Base-by-base conservation (phyloP, 2,113 vertebrate genomes). In the Ptilonorhynchus violaceus region DNA sequence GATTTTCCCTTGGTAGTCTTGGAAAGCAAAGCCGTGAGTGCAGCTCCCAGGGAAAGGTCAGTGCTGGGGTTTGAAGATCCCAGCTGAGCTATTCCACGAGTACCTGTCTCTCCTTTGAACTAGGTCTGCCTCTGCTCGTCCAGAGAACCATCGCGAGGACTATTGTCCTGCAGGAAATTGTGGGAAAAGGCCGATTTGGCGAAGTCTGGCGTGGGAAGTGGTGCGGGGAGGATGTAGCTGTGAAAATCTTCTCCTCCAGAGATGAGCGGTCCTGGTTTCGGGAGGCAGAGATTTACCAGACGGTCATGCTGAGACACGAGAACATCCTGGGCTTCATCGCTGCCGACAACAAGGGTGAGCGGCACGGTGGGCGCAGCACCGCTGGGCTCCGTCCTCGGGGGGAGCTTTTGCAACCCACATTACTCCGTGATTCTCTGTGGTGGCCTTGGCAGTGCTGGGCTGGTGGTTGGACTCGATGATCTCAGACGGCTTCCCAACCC, bases 321-420 rank as follows among this genome's bases (percentile, higher is more conserved):
- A 99, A 99, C 96, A 99, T 99, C 96, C 98, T 99, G 95, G 99
- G 99, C 67, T 99, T 99, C 92, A 99, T 99, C 19, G 99, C 99
- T 59, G 99, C 99, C 3, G 99, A 99, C 93, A 99, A 99, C 97
- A 99, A 99, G 98, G 99, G 94, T 94, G 17, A 0, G 55, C 3
- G 9, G 23, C 0, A 4, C 6, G 63, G 13, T 1, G 2, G 0
- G n/a, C 1, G 0, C 1, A 9, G 16, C 44, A 3, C 7, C 1
- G 1, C 0, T 10, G 18, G 44, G 15, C 19, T 13, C 31, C 1
- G 0, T 6, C 24, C 30, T 10, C 44, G 2, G 0, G 0, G 9
- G 2, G 11, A 9, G 62, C n/a, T 30, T 6, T 2, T 2, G 28
- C 70, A 27, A 1, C 39, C 39, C 69, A 2, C 4, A 5, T 0